phyloP scores from a whole-genome alignment of 1,140 invertebrate genomes.

The Cotesia typhae region DNA sequence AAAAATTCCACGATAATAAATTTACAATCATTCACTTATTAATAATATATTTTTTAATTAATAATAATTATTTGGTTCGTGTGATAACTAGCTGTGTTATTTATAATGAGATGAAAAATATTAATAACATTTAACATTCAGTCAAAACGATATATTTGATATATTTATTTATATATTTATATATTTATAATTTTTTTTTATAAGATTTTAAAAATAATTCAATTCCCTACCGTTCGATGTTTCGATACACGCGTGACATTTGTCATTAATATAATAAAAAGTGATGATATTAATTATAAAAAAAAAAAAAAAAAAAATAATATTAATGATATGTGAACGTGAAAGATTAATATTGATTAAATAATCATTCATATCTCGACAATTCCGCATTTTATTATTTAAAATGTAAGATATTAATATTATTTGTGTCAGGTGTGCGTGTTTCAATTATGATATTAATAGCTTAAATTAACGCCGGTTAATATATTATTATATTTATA shows the following conservation, averaged over 20 bases:
- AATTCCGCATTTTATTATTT: background rate
- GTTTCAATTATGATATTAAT: slow-evolving; percentile 44
- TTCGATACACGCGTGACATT: slow-evolving; percentile 18
- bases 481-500: too few species aligned
- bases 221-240: slow-evolving; percentile 33
- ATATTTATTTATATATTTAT: slow-evolving; percentile 12
- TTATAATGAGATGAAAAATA: too few species aligned
- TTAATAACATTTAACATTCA: too few species aligned
- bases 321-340: slow-evolving; percentile 9
- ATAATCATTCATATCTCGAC: slow-evolving; percentile 2
- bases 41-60: too few species aligned
- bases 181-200: slow-evolving; percentile 7
- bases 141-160: background rate
- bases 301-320: background rate
- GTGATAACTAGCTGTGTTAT: too few species aligned
- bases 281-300: slow-evolving; percentile 13
- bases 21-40: too few species aligned
- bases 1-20: too few species aligned
- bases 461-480: slow-evolving; percentile 28
- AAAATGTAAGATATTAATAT: slow-evolving; percentile 8
- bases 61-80: too few species aligned
- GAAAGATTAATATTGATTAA: slow-evolving; percentile 28
- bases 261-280: slow-evolving; percentile 24
- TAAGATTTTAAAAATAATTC: slow-evolving; percentile 5
- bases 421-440: slow-evolving; percentile 50